Evolutionary conservation across 2,797 vertebrate genomes (phyloP).

Genomic region (Zalophus californianus): DNA sequence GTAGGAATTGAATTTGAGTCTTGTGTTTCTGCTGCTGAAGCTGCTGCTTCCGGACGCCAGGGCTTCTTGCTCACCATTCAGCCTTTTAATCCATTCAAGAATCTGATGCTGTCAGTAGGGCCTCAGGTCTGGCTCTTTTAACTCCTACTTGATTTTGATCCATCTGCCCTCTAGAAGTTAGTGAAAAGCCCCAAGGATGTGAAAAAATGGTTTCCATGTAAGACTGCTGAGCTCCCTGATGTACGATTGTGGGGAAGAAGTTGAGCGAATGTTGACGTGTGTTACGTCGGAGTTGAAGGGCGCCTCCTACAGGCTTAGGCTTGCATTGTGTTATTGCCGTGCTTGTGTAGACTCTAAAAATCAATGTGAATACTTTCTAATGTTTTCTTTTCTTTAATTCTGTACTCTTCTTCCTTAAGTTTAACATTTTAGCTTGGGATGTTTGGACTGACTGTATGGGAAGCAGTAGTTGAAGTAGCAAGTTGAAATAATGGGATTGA

Average conservation of each 20-base stretch:
- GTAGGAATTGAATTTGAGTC: background rate
- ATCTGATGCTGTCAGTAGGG: background rate
- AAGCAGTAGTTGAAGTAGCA: background rate
- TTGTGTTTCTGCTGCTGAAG: background rate
- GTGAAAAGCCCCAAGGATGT: background rate
- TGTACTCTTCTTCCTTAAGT: background rate
- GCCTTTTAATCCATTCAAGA: background rate
- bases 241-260: background rate
- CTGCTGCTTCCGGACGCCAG: background rate
- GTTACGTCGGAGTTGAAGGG: background rate
- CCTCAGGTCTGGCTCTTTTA: background rate
- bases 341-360: background rate
- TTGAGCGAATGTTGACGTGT: background rate
- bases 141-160: background rate
- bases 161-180: background rate
- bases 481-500: background rate
- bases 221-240: background rate
- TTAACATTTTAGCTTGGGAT: slow-evolving; percentile 4
- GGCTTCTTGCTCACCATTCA: background rate
- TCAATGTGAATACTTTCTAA: background rate
- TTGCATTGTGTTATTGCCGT: background rate
- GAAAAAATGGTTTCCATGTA: background rate
- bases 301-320: background rate
- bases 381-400: slow-evolving; percentile 39
- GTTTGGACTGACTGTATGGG: background rate